Evolutionary conservation across 2,888 invertebrate species (phyloP), one percentile per base, ranked within the genome.

Genomic region (Ectropis crepuscularia): DNA sequence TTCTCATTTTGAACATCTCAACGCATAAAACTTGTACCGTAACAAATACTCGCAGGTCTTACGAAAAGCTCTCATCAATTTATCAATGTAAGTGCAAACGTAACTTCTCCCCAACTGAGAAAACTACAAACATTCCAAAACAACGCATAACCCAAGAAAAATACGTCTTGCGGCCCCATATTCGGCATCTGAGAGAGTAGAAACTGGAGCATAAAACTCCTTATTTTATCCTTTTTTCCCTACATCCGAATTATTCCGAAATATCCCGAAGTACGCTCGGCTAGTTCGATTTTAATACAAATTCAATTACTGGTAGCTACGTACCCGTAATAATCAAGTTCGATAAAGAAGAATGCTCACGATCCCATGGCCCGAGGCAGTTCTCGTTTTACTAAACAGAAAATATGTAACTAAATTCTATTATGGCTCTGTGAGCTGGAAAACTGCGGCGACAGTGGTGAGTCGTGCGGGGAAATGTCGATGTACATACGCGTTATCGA

Each of bases 341-440:
- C 72, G 75, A 74, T 75, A 74, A 63, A 72, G 72, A 68, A 72
- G 68, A 70, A 74, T 73, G 73, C 68, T 72, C 69, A 68, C 47
- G 63, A 65, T 70, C 69, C 66, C 66, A 59, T 68, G 63, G 71
- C 71, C 66, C 46, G 12, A 57, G 69, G 73, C 72, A 59, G 67
- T 74, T 70, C 76, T 72, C 79, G 77, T 81, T 79, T 78, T 76
- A 80, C 79, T 79, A 79, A 82, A 79, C 76, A 79, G 76, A 81
- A 82, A 76, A 82, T 82, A 81, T 80, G 82, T 83, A 83, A 83
- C 82, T 82, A 78, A 82, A 83, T 82, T 83, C 79, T 80, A 81
- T 86, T 86, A 80, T 80, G 74, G 82, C 63, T 68, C 81, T 80
- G 68, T 82, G 85, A 78, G 74, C 77, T 79, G 85, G 85, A 86